phyloP scores from a whole-genome alignment of 2,113 vertebrate species.

The Hemibagrus wyckioides region DNA sequence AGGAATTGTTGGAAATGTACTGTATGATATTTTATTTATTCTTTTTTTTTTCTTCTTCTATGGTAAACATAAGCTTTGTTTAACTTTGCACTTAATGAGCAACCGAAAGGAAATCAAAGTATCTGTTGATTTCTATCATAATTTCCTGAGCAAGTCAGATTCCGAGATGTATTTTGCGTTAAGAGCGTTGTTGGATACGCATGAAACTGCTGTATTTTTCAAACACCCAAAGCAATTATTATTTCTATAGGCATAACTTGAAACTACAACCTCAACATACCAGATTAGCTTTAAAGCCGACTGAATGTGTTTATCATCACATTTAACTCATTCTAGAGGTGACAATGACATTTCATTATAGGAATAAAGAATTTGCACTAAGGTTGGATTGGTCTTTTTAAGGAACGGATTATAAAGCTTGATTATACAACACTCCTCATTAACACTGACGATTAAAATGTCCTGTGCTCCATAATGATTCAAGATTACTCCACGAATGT shows the following conservation, averaged over 20 bases:
- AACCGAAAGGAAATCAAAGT: slow-evolving; percentile 7
- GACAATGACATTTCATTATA: not conserved
- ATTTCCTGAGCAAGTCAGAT: not conserved
- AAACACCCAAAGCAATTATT: not conserved
- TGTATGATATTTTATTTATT: slow-evolving; percentile 27
- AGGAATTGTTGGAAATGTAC: not conserved
- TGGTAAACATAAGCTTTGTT: slow-evolving; percentile 15
- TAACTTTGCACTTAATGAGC: slow-evolving; percentile 40
- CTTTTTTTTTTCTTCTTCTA: slow-evolving; percentile 1
- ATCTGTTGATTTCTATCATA: not conserved
- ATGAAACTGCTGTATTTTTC: not conserved
- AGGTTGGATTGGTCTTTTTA: not conserved
- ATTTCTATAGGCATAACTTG: not conserved
- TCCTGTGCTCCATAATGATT: not conserved
- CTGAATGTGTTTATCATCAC: not conserved
- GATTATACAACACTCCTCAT: not conserved
- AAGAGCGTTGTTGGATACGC: not conserved
- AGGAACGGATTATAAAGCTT: not conserved
- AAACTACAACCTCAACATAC: not conserved
- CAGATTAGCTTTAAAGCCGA: not conserved
- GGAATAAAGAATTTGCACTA: not conserved
- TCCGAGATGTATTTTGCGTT: not conserved
- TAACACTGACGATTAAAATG: not conserved
- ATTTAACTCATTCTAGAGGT: not conserved
- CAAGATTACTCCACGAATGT: not conserved